Base-by-base conservation (phyloP, 2,113 vertebrate species). In the Vireo altiloquus region DNA sequence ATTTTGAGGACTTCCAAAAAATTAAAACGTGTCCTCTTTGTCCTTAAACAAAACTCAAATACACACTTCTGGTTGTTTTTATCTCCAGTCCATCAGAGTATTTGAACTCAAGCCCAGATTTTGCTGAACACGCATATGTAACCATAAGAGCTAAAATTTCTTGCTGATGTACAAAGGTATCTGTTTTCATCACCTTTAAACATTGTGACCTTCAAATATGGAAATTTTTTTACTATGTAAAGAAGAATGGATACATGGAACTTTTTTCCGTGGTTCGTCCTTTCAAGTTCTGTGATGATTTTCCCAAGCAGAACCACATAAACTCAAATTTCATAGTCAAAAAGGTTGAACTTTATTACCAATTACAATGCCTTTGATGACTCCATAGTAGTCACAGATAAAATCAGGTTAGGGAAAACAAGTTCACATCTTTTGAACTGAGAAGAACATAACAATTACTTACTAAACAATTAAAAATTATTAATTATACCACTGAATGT, bases 351-450 rank as follows among this genome's bases (percentile, higher is more conserved):
- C 46, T 90, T 94, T 78, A 90, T 87, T 90, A 65, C 56, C 49
- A 92, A 87, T 94, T 95, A 90, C 28, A 95, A 92, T 93, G 92
- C 28, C 72, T 96, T 94, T 96, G 88, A 87, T 95, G 75, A 79
- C 40, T 90, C 53, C 77, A 60, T 22, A 89, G 54, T 11, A 94
- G 90, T 84, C 63, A 83, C 24, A 94, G 91, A 92, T 94, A 94
- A 96, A 92, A 92, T 91, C 86, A 81, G 71, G 22, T 76, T 70
- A 77, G 92, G 84, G 78, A 97, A 92, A 94, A 89, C 23, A 56
- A 54, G 77, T 54, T 74, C 53, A 42, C 3, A n/a, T 66, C 87
- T 82, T 90, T 88, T 94, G 87, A 92, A 86, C 92, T 63, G 76
- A 49, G 77, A 84, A 70, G 75, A 3, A 9, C 84, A 22, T 54